Conservation (phyloP, 2,797 vertebrate genomes). For the Halcyon badia region DNA sequence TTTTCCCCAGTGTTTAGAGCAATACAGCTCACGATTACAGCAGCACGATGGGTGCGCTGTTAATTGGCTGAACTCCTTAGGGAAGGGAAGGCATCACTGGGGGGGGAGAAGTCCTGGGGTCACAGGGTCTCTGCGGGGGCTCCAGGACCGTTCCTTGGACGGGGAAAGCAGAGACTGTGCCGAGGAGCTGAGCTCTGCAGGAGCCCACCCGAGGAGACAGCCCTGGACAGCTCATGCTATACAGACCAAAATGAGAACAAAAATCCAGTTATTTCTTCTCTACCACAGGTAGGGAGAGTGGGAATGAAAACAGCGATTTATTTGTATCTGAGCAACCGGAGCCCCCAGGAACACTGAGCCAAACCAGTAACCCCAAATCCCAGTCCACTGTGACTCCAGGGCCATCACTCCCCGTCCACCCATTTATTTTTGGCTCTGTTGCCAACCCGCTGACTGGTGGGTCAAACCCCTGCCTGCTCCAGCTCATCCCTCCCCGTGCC, state of each 20-base stretch:
- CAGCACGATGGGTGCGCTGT: neutral
- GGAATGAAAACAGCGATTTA: neutral
- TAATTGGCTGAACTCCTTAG: neutral
- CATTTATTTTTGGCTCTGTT: rapidly evolving
- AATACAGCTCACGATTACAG: neutral
- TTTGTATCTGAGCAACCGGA: neutral
- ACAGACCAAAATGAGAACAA: neutral
- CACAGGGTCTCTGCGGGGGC: rapidly evolving
- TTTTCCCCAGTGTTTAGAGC: neutral
- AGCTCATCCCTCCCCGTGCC: neutral
- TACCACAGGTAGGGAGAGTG: neutral
- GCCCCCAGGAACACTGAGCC: neutral
- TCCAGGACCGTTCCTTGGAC: rapidly evolving
- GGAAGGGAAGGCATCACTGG: neutral
- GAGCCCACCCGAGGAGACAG: rapidly evolving
- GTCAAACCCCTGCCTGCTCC: neutral
- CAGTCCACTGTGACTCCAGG: rapidly evolving
- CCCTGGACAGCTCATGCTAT: neutral
- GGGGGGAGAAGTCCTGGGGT: neutral
- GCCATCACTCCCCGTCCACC: rapidly evolving
- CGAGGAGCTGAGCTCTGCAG: neutral
- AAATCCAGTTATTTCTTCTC: neutral
- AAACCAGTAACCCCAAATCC: neutral
- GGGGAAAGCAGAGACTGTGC: rapidly evolving
- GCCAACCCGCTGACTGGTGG: rapidly evolving